Percentiles rank a stretch among this genome's conserved stretches.
These are phyloP conservation scores for Drosophila flavopinicola DNA, from an alignment of 2,888 invertebrate species.

Conservation along the genomic window DNA sequence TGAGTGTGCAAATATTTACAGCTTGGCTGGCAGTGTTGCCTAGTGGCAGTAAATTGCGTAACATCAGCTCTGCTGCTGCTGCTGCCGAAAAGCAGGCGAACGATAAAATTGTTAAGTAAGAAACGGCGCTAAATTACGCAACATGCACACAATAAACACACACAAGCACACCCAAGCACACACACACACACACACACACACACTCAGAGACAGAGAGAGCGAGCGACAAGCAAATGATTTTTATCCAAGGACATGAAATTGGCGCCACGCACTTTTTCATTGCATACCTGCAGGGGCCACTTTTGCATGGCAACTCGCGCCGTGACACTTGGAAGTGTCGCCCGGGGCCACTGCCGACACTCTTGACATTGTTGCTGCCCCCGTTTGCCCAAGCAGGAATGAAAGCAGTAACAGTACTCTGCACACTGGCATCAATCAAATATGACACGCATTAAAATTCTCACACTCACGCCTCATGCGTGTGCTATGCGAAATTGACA, in stretches of 20 bases:
- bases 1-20: conserved; percentile 58
- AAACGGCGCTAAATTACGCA: conserved; percentile 69
- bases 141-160: conserved; percentile 46
- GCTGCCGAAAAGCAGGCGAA: conserved; percentile 27
- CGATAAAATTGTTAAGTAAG: conserved; percentile 75
- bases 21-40: conserved; percentile 43
- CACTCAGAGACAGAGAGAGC: conserved; percentile 4
- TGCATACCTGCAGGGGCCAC: conserved; percentile 75
- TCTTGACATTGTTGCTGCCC: conserved; percentile 76
- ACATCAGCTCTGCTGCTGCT: background rate
- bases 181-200: conserved; percentile 1
- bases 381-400: background rate
- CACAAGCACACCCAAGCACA: conserved; percentile 12
- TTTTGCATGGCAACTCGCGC: conserved; percentile 8
- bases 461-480: conserved; percentile 35
- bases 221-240: conserved; percentile 52
- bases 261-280: conserved; percentile 59
- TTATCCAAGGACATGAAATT: conserved; percentile 38
- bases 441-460: conserved; percentile 79
- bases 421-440: conserved; percentile 69
- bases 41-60: conserved; percentile 58
- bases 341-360: conserved; percentile 62
- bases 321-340: conserved; percentile 54
- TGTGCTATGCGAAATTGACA: conserved; percentile 58
- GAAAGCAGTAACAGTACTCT: background rate